These are phyloP conservation scores for Catharus ustulatus DNA, from an alignment of 2,797 vertebrate genomes.

Conservation along the genomic window DNA sequence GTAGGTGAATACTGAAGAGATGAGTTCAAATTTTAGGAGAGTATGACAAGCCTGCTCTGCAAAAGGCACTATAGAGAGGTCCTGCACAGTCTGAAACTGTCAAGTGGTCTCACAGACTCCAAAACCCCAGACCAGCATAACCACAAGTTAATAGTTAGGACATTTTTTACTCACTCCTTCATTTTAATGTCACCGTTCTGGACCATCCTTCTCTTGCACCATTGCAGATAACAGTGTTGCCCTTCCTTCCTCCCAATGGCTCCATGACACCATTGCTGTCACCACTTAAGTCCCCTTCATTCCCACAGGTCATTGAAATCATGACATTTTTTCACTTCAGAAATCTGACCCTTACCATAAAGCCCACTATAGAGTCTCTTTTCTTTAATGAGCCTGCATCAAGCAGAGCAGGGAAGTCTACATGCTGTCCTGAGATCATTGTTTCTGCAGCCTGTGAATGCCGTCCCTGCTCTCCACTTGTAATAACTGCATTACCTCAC, in stretches of 20 bases:
- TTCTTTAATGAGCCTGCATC: not conserved
- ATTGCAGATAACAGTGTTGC: not conserved
- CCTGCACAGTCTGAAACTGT: not conserved
- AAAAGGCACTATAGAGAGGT: not conserved
- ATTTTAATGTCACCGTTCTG: not conserved
- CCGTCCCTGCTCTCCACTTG: not conserved
- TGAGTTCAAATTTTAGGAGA: not conserved
- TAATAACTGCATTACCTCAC: not conserved
- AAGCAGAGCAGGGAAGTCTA: not conserved
- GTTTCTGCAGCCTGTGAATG: not conserved
- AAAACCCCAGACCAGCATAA: not conserved
- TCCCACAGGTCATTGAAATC: not conserved
- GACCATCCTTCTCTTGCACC: not conserved
- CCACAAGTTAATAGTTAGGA: not conserved
- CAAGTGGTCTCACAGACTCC: not conserved
- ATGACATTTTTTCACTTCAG: not conserved
- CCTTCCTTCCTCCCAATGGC: accelerated
- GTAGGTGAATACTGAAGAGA: not conserved
- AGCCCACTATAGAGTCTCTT: not conserved
- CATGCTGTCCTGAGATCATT: not conserved
- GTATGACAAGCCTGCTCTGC: not conserved
- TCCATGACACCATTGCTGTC: not conserved
- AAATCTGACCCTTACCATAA: not conserved
- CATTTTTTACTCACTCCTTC: not conserved
- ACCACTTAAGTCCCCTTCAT: not conserved